Percentiles rank a stretch among this genome's conserved stretches.
These are phyloP conservation scores for Tiliacea citrago DNA, from an alignment of 2,888 invertebrate genomes.

Conservation along the genomic window DNA sequence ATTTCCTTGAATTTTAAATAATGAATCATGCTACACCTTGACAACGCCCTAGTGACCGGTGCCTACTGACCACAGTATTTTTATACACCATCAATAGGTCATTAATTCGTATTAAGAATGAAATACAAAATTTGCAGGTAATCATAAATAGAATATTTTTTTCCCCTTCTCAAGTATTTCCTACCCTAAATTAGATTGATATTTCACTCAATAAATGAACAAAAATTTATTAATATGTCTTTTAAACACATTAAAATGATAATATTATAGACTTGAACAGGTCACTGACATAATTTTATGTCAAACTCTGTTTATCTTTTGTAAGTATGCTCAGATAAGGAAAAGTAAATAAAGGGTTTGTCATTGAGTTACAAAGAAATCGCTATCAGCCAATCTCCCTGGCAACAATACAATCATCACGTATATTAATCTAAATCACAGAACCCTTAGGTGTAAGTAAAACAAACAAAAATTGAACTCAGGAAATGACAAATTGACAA, in stretches of 20 bases:
- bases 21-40: conserved; percentile 20
- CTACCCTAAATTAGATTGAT: neutral
- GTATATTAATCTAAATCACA: conserved; percentile 16
- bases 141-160: neutral
- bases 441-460: conserved; percentile 28
- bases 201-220: conserved; percentile 7
- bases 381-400: neutral
- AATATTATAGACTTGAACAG: conserved; percentile 23
- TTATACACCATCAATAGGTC: neutral
- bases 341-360: conserved; percentile 52
- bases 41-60: neutral
- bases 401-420: conserved; percentile 4
- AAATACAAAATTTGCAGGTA: neutral
- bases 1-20: conserved; percentile 7
- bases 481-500: conserved; percentile 21
- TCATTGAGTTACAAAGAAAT: conserved; percentile 16
- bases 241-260: conserved; percentile 15
- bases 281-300: conserved; percentile 62
- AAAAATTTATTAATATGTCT: neutral
- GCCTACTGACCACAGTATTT: neutral
- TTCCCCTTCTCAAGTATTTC: neutral
- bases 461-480: conserved; percentile 40
- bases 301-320: conserved; percentile 56
- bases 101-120: conserved; percentile 12
- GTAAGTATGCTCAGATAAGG: conserved; percentile 44